These are phyloP conservation scores for Apostichopus leukothele DNA, from an alignment of 53 echinoderm and acorn worm species.

Conservation along the genomic window DNA sequence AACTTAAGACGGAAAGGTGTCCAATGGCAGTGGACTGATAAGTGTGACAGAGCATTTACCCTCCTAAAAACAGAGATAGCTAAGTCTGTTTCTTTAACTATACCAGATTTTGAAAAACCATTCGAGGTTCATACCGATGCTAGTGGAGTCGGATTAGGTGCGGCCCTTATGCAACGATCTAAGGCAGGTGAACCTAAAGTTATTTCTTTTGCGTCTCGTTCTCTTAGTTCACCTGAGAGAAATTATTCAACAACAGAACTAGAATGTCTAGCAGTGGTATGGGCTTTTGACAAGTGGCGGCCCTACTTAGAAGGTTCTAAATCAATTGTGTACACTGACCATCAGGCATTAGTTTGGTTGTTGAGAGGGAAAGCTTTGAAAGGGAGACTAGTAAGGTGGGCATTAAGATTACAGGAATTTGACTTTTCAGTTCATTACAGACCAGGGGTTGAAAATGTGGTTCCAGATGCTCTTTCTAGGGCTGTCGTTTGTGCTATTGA, in stretches of 20 bases:
- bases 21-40: background rate
- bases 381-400: constrained; percentile 48
- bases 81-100: background rate
- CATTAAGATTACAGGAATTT: constrained; percentile 6
- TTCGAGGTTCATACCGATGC: too few species aligned
- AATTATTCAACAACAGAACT: constrained; percentile 4
- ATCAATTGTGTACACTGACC: constrained; percentile 43
- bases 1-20: background rate
- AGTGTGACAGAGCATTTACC: background rate
- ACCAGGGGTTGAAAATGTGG: constrained; percentile 47
- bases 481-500: background rate
- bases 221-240: background rate
- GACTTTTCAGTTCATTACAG: constrained; percentile 44
- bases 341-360: constrained; percentile 53
- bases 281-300: background rate
- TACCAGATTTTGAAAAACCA: background rate
- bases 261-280: background rate
- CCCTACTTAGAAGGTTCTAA: background rate
- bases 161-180: background rate
- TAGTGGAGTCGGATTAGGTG: background rate
- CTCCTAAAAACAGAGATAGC: background rate
- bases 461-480: constrained; percentile 31
- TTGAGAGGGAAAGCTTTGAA: constrained; percentile 28
- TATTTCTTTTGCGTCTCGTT: constrained; percentile 2
- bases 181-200: background rate